These are phyloP conservation scores for Odontamblyopus lacepedii DNA, from an alignment of 2,797 vertebrate genomes.

Conservation along the genomic window DNA sequence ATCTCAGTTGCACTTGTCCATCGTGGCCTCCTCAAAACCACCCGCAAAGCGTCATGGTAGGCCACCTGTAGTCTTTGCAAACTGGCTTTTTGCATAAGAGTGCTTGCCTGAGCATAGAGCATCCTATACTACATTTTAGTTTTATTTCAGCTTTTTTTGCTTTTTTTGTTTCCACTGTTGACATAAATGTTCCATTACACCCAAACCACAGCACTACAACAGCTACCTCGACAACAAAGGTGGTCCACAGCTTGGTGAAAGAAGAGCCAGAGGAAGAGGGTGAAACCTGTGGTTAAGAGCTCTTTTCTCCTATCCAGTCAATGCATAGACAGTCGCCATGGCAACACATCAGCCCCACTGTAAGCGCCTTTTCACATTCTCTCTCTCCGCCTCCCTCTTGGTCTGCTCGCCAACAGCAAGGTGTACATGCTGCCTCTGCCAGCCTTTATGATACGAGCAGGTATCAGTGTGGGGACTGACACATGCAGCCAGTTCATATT, in stretches of 20 bases:
- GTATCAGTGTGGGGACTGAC: constrained; percentile 18
- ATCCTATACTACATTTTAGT: neutral
- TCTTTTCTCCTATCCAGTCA: constrained; percentile 68
- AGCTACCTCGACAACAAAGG: constrained; percentile 7
- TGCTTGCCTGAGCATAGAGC: too few species aligned
- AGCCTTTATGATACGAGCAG: constrained; percentile 40
- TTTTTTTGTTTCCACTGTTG: neutral
- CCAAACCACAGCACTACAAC: constrained; percentile 10
- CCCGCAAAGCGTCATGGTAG: too few species aligned
- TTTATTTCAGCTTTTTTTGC: neutral
- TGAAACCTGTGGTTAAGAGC: constrained; percentile 32
- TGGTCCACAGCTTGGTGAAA: constrained; percentile 26
- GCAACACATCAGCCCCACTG: constrained; percentile 77
- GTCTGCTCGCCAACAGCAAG: constrained; percentile 57
- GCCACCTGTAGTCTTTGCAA: too few species aligned
- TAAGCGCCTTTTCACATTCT: constrained; percentile 46
- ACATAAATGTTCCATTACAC: constrained; percentile 2
- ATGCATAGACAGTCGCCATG: constrained; percentile 81
- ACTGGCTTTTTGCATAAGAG: too few species aligned
- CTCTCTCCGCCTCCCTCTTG: constrained; percentile 66
- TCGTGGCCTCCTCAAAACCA: too few species aligned
- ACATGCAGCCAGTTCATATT: neutral
- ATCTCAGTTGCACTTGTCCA: too few species aligned
- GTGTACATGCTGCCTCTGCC: constrained; percentile 31
- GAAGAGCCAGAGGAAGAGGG: constrained; percentile 31